Evolutionary conservation across 2,888 invertebrate genomes (phyloP).

Genomic region (Coelopa pilipes): DNA sequence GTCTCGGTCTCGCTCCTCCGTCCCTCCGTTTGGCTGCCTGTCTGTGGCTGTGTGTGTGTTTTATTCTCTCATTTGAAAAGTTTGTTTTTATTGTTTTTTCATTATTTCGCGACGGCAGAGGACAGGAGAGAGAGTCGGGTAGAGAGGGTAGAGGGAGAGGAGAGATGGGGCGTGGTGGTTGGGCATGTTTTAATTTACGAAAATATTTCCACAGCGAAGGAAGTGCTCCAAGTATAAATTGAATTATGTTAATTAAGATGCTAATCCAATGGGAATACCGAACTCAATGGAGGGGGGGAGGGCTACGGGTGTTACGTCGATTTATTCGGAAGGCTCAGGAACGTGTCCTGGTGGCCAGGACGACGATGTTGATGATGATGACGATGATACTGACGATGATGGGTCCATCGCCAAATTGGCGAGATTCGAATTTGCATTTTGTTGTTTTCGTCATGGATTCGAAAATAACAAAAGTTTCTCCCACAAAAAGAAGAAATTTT

Average conservation of each 20-base stretch:
- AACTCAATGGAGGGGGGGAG: constrained; percentile 25
- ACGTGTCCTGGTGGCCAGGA: no score
- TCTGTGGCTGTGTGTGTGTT: constrained; percentile 49
- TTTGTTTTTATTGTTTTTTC: constrained; percentile 47
- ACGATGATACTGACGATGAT: neutral
- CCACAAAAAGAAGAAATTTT: neutral
- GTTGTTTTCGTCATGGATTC: constrained; percentile 34
- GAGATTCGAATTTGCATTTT: constrained; percentile 33
- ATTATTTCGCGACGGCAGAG: constrained; percentile 18
- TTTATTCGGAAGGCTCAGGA: no score
- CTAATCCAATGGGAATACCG: constrained; percentile 42
- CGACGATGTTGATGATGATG: no score
- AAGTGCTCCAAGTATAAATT: constrained; percentile 48
- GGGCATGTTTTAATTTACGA: constrained; percentile 22
- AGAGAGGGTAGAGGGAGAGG: neutral
- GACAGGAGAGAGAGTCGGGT: neutral
- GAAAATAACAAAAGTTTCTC: neutral
- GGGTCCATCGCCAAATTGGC: constrained; percentile 35
- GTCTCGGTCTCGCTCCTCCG: no score
- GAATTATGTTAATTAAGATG: constrained; percentile 56
- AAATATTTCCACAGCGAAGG: constrained; percentile 27
- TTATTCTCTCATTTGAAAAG: constrained; percentile 59
- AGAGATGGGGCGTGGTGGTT: neutral
- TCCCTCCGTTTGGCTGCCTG: no score
- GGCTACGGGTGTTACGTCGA: neutral